Base-by-base conservation (phyloP, 2,797 vertebrate genomes). In the Sebastes reedi region DNA sequence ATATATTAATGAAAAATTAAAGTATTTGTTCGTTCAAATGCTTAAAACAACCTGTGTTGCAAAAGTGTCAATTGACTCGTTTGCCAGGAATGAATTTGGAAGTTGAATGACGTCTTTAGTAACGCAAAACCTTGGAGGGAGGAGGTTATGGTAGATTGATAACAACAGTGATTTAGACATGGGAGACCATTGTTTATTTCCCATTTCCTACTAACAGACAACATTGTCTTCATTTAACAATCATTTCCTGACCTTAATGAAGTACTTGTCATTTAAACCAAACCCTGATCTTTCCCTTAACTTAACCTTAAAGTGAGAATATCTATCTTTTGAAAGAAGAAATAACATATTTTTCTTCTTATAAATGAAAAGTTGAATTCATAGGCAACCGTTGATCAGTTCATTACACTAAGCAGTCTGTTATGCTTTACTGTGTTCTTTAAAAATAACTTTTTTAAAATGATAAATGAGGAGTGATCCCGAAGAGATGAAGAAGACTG, bases 161-260 rank as follows among this genome's bases (percentile, higher is more conserved):
- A 25, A 22, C 54, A 67, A 56, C 42, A 67, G 52, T 67, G 24
- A 67, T 46, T 42, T 60, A 66, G 39, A 75, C 55, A 67, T 4
- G 29, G 56, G 39, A 75, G 13, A 68, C 67, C 6, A 65, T 36
- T 34, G 60, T 67, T 70, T 76, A 72, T 69, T 78, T 80, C 25
- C 25, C 20, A 66, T 69, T 72, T 82, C 74, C 64, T 30, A 29
- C 30, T 42, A 70, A 73, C 52, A 77, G 20, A 25, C 29, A 75
- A 18, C 22, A 68, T 29, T 6, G 14, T 79, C 3, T 32, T 67
- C 24, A 22, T 71, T n/a, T 24, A 62, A 61, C 46, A 66, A 52
- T 50, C 1, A 16, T 75, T 54, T 65, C 1, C 20, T 56, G n/a
- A 25, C 55, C 13, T 13, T 14, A 59, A 32, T 50, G 8, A 60